Conservation (phyloP, 1,140 invertebrate species). For the Cyphomyrmex costatus region DNA sequence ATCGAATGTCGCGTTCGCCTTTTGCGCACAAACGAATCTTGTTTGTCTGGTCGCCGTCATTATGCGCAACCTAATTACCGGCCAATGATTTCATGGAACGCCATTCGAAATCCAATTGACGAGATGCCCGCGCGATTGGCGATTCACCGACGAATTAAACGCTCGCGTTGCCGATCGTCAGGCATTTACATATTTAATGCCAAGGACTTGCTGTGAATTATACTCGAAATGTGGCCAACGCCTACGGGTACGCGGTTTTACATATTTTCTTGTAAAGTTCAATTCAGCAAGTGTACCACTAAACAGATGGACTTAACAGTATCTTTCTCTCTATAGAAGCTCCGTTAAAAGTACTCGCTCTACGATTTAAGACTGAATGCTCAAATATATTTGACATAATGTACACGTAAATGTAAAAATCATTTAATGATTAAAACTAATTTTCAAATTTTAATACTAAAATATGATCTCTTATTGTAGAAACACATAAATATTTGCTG, state of each 20-base stretch:
- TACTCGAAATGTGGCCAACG: constrained; percentile 75
- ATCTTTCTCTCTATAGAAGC: not conserved
- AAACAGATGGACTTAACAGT: not conserved
- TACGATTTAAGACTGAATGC: not conserved
- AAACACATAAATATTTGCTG: not conserved
- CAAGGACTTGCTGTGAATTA: constrained; percentile 80
- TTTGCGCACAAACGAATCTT: constrained; percentile 57
- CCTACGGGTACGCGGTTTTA: constrained; percentile 60
- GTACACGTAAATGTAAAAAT: not conserved
- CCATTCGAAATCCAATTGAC: constrained; percentile 73
- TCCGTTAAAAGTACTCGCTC: constrained; percentile 16
- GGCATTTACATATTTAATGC: constrained; percentile 84
- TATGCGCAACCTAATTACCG: constrained; percentile 77
- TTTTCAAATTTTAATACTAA: not conserved
- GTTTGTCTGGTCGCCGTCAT: constrained; percentile 71
- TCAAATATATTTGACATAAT: not conserved
- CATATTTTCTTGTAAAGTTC: constrained; percentile 32
- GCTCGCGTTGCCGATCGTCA: constrained; percentile 67
- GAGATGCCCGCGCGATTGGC: constrained; percentile 70
- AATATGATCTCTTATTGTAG: not conserved
- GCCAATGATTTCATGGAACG: constrained; percentile 76
- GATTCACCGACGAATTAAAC: constrained; percentile 80
- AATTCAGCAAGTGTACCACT: constrained; percentile 10
- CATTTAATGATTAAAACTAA: not conserved
- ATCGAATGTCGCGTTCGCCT: constrained; percentile 51